Percentiles rank a stretch among this genome's conserved stretches.
These are phyloP conservation scores for Eidolon dupreanum DNA, from an alignment of 2,797 vertebrate genomes.

Conservation along the genomic window DNA sequence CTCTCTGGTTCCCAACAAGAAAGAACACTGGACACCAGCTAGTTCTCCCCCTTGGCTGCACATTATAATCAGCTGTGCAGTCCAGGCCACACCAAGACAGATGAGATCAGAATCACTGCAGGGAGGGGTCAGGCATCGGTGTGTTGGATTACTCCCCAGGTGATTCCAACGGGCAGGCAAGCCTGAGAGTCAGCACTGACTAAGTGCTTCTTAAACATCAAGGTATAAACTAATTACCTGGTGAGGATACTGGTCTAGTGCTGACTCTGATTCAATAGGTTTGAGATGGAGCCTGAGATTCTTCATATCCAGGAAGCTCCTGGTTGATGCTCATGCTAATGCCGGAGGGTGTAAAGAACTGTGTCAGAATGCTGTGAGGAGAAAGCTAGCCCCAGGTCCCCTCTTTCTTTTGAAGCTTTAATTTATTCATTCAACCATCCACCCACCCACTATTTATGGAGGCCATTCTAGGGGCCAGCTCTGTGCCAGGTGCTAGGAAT, in stretches of 20 bases:
- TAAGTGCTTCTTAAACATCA: not conserved
- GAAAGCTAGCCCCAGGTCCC: not conserved
- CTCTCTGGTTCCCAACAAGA: not conserved
- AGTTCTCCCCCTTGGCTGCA: not conserved
- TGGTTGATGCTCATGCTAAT: not conserved
- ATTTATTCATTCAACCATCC: not conserved
- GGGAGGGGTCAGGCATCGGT: not conserved
- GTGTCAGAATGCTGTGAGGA: not conserved
- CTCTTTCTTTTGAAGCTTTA: not conserved
- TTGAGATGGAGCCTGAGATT: not conserved
- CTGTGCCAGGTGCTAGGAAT: not conserved
- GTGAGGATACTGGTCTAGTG: accelerated
- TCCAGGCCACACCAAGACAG: not conserved
- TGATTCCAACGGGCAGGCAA: not conserved
- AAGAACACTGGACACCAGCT: too few relatives aligned
- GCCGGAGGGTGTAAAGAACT: not conserved
- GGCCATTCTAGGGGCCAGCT: not conserved
- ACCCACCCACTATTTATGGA: not conserved
- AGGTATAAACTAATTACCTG: not conserved
- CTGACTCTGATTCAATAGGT: not conserved
- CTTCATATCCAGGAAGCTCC: not conserved
- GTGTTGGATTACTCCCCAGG: not conserved
- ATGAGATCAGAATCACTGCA: accelerated
- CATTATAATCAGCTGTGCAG: not conserved
- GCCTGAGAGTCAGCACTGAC: not conserved